Base-by-base conservation (phyloP, 2,888 invertebrate species). In the Neoaliturus tenellus region DNA sequence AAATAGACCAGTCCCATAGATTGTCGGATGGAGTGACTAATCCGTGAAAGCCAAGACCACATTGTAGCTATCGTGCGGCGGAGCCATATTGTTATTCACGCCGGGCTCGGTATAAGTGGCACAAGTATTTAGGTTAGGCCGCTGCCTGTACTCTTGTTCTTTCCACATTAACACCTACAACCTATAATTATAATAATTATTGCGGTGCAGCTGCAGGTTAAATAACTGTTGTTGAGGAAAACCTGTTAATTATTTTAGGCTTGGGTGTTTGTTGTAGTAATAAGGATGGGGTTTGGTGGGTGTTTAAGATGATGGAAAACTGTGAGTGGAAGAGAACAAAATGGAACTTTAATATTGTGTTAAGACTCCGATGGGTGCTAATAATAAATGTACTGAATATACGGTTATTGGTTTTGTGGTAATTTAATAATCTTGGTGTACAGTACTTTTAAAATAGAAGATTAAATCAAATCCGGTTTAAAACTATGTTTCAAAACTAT, bases 131-230 rank as follows among this genome's bases (percentile, higher is more conserved):
- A 71, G 35, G 71, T 41, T 41, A 71, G 71, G 71, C 39, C 71
- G 71, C 71, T 71, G 39, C 62, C 62, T 28, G 28, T 25, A 55
- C 62, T 62, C 62, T 62, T 62, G 62, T 62, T 62, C 51, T 23
- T 51, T 51, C 51, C 3, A 20, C 62, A 62, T 62, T 62, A 62
- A 62, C 62, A 62, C 62, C 62, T 62, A 62, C 62, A 62, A 62
- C 62, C 62, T 31, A 62, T 62, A 62, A 62, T 62, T 62, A 62
- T 62, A 62, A 62, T 62, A 62, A 62, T 62, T 20, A 62, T 62
- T 62, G 62, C 62, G 62, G 62, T 62, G 62, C 62, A 62, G 28
- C 51, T 51, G 51, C 51, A 51, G 20, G 20, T 3, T 2, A 62
- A 62, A 14, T 28, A 62, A 62, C 62, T 10, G 51, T 51, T 51